Evolutionary conservation across 2,888 invertebrate species (phyloP), one percentile per base, ranked within the genome.

Genomic region (Coenonympha glycerion): DNA sequence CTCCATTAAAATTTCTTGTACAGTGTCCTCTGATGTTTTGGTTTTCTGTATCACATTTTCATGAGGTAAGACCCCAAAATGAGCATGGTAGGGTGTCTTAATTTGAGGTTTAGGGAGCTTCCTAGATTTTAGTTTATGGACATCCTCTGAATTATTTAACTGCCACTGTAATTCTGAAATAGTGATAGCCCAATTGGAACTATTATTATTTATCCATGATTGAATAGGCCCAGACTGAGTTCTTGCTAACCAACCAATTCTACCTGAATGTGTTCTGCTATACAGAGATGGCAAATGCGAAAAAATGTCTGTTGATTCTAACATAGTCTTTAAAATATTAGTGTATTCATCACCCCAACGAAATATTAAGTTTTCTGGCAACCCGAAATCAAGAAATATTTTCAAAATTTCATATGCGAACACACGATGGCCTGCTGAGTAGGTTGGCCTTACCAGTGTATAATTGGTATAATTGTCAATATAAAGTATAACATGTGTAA

Each of bases 301-400:
- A 15, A 39, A 39, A 9, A 39, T 9, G 4, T 39, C 24, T 8
- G 24, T 39, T 16, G 39, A 9, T 9, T 15, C 15, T 15, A 39
- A 24, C 9, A 39, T 24, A 4, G 13, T 5, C 15, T 24, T 24
- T 22, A 24, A 5, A 3, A 9, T 16, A 15, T 13, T 22, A 4
- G 9, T 24, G 24, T 15, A 24, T 24, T 4, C 3, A 5, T 24
- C 9, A 15, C 15, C 3, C 1, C 15, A 4, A 3, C 4, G 8
- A 4, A 15, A 9, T 15, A 5, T 2, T 13, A 39, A 6, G 39
- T 13, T 15, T 22, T 33, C 19, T 22, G 44, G 44, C 9, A 33
- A 9, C 6, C 44, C 47, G n/a, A 47, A 37, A 39, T 47, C 37
- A 21, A 30, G 11, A 30, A 47, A 47, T 18, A 47, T 36, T 28